phyloP scores from a whole-genome alignment of 64 coral and sea anemone genomes.

The Pachyseris speciosa region DNA sequence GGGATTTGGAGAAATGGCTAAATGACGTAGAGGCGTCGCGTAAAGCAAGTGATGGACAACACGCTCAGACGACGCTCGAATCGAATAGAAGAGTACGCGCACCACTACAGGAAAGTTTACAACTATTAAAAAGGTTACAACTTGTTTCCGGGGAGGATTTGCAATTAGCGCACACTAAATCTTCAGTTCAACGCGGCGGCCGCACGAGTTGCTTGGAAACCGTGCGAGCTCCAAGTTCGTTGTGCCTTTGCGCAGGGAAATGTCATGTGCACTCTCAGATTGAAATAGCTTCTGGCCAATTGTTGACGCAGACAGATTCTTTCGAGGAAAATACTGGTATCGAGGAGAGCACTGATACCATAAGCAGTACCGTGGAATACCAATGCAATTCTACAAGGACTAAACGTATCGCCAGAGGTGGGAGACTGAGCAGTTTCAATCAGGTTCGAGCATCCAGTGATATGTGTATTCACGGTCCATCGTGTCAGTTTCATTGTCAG shows the following conservation, averaged over 20 bases:
- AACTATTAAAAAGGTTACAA: background rate
- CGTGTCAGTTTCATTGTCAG: slow-evolving; percentile 10
- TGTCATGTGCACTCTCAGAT: background rate
- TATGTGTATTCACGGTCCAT: slow-evolving; percentile 32
- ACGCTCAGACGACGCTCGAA: background rate
- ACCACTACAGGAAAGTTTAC: slow-evolving; percentile 20
- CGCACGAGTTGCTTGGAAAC: slow-evolving; percentile 3
- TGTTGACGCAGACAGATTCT: background rate
- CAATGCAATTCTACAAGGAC: background rate
- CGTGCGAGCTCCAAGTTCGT: slow-evolving; percentile 12
- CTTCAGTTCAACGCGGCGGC: background rate
- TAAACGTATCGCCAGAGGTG: slow-evolving; percentile 18
- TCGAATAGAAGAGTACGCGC: background rate
- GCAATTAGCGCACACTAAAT: background rate
- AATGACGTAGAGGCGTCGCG: slow-evolving; percentile 19
- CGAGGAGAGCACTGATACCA: background rate
- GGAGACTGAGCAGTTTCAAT: slow-evolving; percentile 17
- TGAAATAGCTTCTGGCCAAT: background rate
- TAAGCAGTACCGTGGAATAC: background rate
- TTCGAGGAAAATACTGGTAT: background rate
- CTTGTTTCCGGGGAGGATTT: background rate
- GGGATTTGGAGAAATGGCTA: slow-evolving; percentile 55
- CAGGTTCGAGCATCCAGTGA: slow-evolving; percentile 28
- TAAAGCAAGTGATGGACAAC: background rate
- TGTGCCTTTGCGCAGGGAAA: background rate